A percentile compares a stretch with the other conserved stretches of the same genome.
phyloP scores from a whole-genome alignment of 2,797 vertebrate genomes.

The Lophotriccus pileatus region DNA sequence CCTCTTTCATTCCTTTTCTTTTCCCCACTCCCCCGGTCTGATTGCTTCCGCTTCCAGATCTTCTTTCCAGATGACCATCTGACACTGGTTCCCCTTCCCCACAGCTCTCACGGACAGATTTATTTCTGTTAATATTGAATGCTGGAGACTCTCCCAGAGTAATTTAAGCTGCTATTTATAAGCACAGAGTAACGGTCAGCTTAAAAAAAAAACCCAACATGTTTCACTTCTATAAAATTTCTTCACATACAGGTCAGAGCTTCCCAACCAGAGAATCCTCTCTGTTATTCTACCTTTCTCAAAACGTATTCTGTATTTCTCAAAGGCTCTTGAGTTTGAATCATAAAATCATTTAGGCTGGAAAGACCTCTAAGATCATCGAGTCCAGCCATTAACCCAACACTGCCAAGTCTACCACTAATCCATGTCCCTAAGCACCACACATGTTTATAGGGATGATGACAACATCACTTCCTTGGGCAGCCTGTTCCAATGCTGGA shows the following conservation, averaged over 20 bases:
- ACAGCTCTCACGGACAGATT: neutral
- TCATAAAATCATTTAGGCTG: neutral
- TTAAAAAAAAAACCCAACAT: accelerated
- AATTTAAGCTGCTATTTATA: neutral
- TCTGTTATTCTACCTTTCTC: neutral
- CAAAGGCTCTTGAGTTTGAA: neutral
- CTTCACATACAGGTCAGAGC: neutral
- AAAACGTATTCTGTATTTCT: neutral
- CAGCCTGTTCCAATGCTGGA: neutral
- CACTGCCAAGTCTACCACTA: neutral
- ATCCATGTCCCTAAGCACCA: neutral
- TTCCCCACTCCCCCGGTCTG: neutral
- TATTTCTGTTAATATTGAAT: neutral
- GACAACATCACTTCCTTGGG: neutral
- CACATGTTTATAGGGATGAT: accelerated
- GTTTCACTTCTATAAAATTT: neutral
- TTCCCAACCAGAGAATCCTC: neutral
- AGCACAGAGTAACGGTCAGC: neutral
- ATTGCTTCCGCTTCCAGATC: neutral
- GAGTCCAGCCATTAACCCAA: neutral
- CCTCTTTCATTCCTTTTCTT: neutral
- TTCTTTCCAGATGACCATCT: neutral
- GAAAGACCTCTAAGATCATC: neutral
- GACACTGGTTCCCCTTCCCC: neutral
- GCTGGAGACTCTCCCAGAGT: neutral